phyloP scores from a whole-genome alignment of 2,113 vertebrate species.

The Chaetodon trifascialis region DNA sequence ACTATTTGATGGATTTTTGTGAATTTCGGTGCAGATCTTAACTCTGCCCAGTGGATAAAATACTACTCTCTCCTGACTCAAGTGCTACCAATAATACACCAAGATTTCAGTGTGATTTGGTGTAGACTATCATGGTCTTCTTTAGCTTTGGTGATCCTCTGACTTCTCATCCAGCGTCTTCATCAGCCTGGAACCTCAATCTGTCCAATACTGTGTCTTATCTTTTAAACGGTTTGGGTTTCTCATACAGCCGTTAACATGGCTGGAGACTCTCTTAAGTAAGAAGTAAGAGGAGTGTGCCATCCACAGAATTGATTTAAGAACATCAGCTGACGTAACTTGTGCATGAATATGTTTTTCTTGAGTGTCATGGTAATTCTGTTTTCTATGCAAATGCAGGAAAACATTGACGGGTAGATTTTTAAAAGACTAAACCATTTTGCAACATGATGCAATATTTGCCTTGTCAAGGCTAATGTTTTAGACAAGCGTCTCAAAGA shows the following conservation, averaged over 20 bases:
- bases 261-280: too few relatives aligned
- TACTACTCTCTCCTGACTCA: too few relatives aligned
- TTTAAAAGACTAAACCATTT: conserved; percentile 10
- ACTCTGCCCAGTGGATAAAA: background rate
- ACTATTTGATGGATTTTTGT: background rate
- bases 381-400: conserved; percentile 12
- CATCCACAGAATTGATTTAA: background rate
- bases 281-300: background rate
- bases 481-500: background rate
- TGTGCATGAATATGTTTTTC: background rate
- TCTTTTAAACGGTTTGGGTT: background rate
- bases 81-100: too few relatives aligned
- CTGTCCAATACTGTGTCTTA: background rate
- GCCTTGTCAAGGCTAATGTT: conserved; percentile 6
- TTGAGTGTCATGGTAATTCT: background rate
- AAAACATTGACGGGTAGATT: background rate
- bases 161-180: too few relatives aligned
- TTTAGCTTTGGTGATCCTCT: background rate
- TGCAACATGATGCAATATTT: conserved; percentile 15
- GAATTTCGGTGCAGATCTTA: background rate
- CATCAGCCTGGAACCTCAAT: background rate
- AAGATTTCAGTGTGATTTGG: too few relatives aligned
- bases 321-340: conserved; percentile 11
- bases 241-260: background rate
- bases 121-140: background rate